A percentile compares a stretch with the other conserved stretches of the same genome.
Evolutionary conservation across 2,113 vertebrate genomes (phyloP).

Genomic region (Conger conger): DNA sequence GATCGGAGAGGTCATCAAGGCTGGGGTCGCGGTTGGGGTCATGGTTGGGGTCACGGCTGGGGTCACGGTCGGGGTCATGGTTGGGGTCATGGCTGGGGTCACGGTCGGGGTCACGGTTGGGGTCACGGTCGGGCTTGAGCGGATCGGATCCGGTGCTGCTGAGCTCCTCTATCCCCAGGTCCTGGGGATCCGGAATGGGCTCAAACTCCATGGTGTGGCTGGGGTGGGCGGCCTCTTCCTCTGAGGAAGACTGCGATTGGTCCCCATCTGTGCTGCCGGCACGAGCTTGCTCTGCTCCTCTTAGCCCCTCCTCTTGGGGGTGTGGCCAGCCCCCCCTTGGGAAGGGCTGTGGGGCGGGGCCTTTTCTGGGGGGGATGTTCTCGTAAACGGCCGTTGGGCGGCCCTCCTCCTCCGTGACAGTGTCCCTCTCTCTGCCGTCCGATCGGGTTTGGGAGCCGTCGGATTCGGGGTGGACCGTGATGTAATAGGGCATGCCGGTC

Average conservation of each 20-base stretch:
- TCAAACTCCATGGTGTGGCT: constrained; percentile 48
- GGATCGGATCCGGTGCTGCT: neutral
- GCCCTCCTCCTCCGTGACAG: constrained; percentile 18
- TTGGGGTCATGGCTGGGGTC: neutral
- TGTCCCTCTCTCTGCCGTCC: constrained; percentile 31
- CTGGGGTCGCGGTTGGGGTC: too few relatives aligned
- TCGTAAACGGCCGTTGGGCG: neutral
- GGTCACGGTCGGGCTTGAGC: neutral
- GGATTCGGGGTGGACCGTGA: constrained; percentile 33
- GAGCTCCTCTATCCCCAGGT: constrained; percentile 16
- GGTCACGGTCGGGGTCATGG: neutral
- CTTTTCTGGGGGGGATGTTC: neutral
- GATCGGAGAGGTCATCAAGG: too few relatives aligned
- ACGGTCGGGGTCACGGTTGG: neutral
- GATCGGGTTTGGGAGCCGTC: constrained; percentile 28
- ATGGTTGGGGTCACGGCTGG: too few relatives aligned
- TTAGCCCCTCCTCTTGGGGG: neutral
- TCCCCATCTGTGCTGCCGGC: constrained; percentile 27
- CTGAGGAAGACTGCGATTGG: constrained; percentile 13
- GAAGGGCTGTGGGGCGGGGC: neutral
- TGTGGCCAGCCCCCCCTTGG: neutral
- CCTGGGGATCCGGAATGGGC: constrained; percentile 48
- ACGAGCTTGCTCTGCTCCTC: neutral
- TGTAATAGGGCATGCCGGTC: constrained; percentile 54
- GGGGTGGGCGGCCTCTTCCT: neutral